A percentile compares a stretch with the other conserved stretches of the same genome.
Evolutionary conservation across 2,113 vertebrate genomes (phyloP).

Genomic region (Centropus unirufus): DNA sequence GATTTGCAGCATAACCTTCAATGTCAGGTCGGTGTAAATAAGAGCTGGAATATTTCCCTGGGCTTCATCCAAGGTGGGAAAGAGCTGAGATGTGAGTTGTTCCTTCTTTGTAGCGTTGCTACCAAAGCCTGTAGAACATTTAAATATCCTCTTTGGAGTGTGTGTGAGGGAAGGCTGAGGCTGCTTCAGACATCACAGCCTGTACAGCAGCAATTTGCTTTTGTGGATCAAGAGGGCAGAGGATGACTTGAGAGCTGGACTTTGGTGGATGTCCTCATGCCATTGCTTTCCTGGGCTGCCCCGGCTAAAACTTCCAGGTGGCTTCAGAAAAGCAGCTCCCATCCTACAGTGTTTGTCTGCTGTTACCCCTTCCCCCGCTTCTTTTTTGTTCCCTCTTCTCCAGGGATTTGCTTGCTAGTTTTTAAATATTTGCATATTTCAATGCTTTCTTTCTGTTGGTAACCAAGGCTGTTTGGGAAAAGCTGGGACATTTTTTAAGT

Average conservation of each 20-base stretch:
- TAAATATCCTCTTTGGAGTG: neutral
- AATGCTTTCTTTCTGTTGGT: constrained; percentile 63
- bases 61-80: neutral
- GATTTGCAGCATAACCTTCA: neutral
- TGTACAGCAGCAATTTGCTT: accelerated
- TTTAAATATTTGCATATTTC: constrained; percentile 59
- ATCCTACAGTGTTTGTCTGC: neutral
- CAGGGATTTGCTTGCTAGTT: constrained; percentile 23
- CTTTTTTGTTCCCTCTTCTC: constrained; percentile 23
- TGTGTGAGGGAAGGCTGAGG: neutral
- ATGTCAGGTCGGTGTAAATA: neutral
- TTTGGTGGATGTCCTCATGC: neutral
- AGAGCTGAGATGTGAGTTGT: neutral
- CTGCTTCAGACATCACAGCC: neutral
- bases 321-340: neutral
- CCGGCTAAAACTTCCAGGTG: neutral
- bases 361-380: neutral
- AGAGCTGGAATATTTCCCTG: neutral
- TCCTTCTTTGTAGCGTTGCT: neutral
- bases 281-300: neutral
- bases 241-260: neutral
- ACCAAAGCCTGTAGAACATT: neutral
- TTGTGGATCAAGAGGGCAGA: neutral
- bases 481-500: constrained; percentile 46
- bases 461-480: constrained; percentile 58